A percentile compares a stretch with the other conserved stretches of the same genome.
phyloP scores from a whole-genome alignment of 2,113 vertebrate species.

The Danionella cerebrum region DNA sequence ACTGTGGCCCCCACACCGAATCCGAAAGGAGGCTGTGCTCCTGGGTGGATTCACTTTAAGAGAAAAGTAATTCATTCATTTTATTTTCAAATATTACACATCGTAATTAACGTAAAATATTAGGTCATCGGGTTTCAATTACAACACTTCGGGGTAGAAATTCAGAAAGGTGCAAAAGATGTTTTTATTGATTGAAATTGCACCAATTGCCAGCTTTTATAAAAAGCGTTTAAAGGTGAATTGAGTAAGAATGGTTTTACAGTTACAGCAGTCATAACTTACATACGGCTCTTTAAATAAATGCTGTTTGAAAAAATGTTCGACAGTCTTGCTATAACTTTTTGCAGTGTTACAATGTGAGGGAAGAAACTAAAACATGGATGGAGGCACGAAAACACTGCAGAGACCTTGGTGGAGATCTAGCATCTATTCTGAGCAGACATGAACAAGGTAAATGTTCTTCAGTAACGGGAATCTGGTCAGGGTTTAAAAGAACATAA shows the following conservation, averaged over 20 bases:
- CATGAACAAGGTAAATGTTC: slow-evolving; percentile 74
- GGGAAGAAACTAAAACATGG: slow-evolving; percentile 62
- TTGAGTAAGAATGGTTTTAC: too few relatives aligned
- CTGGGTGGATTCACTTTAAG: slow-evolving; percentile 71
- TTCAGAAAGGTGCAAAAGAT: too few relatives aligned
- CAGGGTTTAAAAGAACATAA: too few relatives aligned
- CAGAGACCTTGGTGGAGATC: slow-evolving; percentile 62
- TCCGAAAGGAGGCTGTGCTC: slow-evolving; percentile 67
- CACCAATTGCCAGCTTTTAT: too few relatives aligned
- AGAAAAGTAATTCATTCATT: slow-evolving; percentile 58
- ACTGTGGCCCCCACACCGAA: slow-evolving; percentile 65
- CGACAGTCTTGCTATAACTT: background rate
- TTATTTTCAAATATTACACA: background rate
- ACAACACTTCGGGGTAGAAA: too few relatives aligned
- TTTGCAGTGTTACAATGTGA: slow-evolving; percentile 76
- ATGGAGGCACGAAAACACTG: slow-evolving; percentile 69
- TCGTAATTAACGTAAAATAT: too few relatives aligned
- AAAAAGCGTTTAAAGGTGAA: too few relatives aligned
- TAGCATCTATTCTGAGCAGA: slow-evolving; percentile 67
- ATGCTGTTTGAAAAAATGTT: background rate
- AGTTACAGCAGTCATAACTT: too few relatives aligned
- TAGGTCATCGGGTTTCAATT: too few relatives aligned
- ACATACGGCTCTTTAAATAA: too few relatives aligned
- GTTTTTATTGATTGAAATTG: too few relatives aligned
- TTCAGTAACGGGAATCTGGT: background rate